Evolutionary conservation across 2,888 invertebrate species (phyloP).

Genomic region (Drosophila limbata): DNA sequence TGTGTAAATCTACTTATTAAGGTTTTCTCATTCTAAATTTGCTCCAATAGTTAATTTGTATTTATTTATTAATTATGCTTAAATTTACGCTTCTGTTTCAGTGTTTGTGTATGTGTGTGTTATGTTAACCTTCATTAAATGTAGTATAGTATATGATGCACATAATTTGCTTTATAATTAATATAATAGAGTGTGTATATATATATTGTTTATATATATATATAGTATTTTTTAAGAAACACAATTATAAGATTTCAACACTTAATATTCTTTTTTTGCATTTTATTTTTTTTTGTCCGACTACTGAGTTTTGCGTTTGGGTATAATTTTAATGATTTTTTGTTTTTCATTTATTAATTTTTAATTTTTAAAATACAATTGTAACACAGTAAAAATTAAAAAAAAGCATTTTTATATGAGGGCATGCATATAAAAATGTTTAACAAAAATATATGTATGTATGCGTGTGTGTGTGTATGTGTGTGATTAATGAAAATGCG

Average conservation of each 20-base stretch:
- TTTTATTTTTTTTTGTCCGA: constrained; percentile 23
- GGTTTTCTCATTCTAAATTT: constrained; percentile 47
- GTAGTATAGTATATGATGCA: constrained; percentile 71
- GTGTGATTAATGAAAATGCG: constrained; percentile 45
- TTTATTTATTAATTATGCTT: constrained; percentile 59
- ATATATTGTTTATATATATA: constrained; percentile 49
- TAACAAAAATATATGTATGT: constrained; percentile 55
- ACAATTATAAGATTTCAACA: constrained; percentile 74
- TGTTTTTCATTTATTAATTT: constrained; percentile 54
- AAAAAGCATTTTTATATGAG: constrained; percentile 55
- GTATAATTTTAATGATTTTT: constrained; percentile 29
- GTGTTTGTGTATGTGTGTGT: constrained; percentile 41
- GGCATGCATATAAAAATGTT: constrained; percentile 61
- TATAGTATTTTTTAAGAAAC: constrained; percentile 63
- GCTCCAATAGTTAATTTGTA: constrained; percentile 65
- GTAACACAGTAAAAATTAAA: constrained; percentile 75
- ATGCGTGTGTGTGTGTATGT: constrained; percentile 22
- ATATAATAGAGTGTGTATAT: constrained; percentile 49
- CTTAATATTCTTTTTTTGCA: constrained; percentile 47
- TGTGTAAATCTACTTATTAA: constrained; percentile 67
- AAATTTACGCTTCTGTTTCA: constrained; percentile 52
- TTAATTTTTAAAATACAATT: constrained; percentile 63
- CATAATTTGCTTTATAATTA: constrained; percentile 69
- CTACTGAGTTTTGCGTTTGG: constrained; percentile 58
- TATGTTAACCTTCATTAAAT: constrained; percentile 60